Conservation (phyloP, 2,797 vertebrate genomes). For the Chaenodraco wilsoni region DNA sequence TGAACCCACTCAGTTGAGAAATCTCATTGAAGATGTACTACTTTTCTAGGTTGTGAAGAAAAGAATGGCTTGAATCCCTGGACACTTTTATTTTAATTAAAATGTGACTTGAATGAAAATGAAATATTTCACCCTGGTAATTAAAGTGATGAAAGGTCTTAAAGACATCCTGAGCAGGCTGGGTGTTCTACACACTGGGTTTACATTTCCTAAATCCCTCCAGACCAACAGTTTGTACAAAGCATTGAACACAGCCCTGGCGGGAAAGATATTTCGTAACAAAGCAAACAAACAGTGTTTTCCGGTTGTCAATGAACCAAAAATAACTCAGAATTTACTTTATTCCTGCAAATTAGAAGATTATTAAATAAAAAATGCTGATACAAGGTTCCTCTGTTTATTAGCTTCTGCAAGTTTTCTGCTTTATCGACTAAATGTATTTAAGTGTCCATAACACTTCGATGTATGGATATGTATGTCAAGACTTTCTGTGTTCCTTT, state of each 20-base stretch:
- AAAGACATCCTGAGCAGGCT: constrained; percentile 17
- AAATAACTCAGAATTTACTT: no score
- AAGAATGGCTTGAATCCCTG: background rate
- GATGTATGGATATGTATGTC: background rate
- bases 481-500: background rate
- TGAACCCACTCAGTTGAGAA: background rate
- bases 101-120: constrained; percentile 5
- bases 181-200: constrained; percentile 28
- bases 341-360: background rate
- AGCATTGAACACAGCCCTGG: background rate
- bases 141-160: constrained; percentile 18
- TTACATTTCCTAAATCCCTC: constrained; percentile 49
- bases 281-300: constrained; percentile 5
- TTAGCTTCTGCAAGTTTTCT: background rate
- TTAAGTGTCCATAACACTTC: background rate
- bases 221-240: constrained; percentile 8
- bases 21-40: background rate
- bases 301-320: constrained; percentile 7
- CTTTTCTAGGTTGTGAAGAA: background rate
- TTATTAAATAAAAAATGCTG: constrained; percentile 23
- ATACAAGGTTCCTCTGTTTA: background rate
- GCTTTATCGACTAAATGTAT: background rate
- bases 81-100: constrained; percentile 8
- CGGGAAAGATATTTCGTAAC: background rate
- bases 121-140: constrained; percentile 13